Evolutionary conservation across 2,888 invertebrate genomes (phyloP).

Genomic region (Lissonota sp.): DNA sequence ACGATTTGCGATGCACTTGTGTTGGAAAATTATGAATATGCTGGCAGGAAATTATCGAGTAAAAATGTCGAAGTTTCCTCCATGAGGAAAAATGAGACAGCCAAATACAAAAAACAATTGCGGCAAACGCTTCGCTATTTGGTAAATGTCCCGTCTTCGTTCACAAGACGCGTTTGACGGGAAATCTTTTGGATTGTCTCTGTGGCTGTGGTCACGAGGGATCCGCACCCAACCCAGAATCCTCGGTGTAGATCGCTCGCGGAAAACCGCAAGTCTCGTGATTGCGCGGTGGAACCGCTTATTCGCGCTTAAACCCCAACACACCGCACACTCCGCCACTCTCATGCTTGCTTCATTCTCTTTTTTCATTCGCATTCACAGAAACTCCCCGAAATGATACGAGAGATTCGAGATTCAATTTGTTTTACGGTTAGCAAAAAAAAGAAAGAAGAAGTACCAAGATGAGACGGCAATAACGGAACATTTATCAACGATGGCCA

Average conservation of each 20-base stretch:
- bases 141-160: background rate
- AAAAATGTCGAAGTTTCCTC: too few relatives aligned
- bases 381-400: background rate
- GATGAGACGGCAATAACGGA: too few relatives aligned
- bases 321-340: constrained; percentile 19
- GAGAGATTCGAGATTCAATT: constrained; percentile 4
- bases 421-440: background rate
- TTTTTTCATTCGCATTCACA: constrained; percentile 6
- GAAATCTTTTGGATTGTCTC: constrained; percentile 63
- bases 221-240: constrained; percentile 23
- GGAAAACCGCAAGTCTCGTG: constrained; percentile 75
- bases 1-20: constrained; percentile 59
- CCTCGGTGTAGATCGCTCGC: constrained; percentile 50
- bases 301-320: constrained; percentile 74
- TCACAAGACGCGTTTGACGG: constrained; percentile 69
- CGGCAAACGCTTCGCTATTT: constrained; percentile 61
- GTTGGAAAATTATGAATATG: too few relatives aligned
- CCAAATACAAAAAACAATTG: constrained; percentile 52
- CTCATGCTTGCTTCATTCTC: background rate
- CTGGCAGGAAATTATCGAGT: too few relatives aligned
- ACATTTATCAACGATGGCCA: too few relatives aligned
- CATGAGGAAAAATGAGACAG: too few relatives aligned
- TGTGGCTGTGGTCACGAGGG: constrained; percentile 6
- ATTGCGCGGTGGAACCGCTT: constrained; percentile 76
- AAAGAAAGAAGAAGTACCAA: too few relatives aligned